A percentile compares a stretch with the other conserved stretches of the same genome.
Conservation (phyloP, 2,113 vertebrate species). For the Erythrocercus mccallii region DNA sequence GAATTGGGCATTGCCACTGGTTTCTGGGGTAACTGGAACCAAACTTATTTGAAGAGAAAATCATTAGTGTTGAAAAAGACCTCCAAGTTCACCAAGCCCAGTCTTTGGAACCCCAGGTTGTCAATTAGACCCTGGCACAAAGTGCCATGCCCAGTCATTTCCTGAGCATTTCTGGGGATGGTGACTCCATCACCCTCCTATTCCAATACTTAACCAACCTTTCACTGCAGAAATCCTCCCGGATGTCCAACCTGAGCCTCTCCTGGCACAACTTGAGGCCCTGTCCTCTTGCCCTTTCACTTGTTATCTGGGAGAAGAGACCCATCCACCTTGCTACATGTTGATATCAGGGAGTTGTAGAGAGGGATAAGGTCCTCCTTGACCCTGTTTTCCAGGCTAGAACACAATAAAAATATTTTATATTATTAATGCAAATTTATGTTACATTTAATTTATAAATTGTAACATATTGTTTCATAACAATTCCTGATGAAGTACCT, state of each 20-base stretch:
- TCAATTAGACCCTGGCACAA: not conserved
- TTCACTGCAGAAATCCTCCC: not conserved
- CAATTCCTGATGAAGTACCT: not conserved
- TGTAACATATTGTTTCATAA: not conserved
- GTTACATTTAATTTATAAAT: not conserved
- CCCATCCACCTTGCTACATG: not conserved
- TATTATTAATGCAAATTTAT: not conserved
- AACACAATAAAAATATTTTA: not conserved
- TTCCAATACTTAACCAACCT: not conserved
- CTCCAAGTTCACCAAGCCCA: not conserved
- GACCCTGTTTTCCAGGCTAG: not conserved
- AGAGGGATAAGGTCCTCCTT: not conserved
- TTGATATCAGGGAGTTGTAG: not conserved
- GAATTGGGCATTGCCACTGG: not conserved
- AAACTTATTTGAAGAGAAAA: not conserved
- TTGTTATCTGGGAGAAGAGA: not conserved
- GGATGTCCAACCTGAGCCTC: not conserved
- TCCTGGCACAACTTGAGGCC: too few species aligned
- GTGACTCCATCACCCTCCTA: too few species aligned
- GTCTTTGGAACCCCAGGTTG: not conserved
- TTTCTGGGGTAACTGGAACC: not conserved
- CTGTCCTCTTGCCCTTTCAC: fast-evolving
- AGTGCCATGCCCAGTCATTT: not conserved
- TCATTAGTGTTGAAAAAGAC: not conserved
- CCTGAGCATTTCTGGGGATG: not conserved